These are phyloP conservation scores for Bungarus multicinctus DNA, from an alignment of 2,113 vertebrate species.

Conservation along the genomic window DNA sequence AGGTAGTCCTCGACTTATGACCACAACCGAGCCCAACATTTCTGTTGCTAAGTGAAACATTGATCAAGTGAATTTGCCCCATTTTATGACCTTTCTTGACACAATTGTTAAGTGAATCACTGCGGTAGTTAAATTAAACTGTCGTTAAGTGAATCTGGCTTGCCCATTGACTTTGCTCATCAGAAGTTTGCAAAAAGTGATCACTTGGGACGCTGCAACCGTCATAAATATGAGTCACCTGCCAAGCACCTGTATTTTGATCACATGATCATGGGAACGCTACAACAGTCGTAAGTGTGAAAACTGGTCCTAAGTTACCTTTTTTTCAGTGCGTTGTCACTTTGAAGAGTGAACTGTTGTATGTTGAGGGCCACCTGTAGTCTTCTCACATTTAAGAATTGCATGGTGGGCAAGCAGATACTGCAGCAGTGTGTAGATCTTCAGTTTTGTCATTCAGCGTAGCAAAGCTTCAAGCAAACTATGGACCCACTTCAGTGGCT, in stretches of 20 bases:
- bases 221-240: neutral
- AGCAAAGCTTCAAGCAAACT: neutral
- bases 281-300: neutral
- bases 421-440: neutral
- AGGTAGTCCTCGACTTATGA: neutral
- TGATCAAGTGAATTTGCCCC: neutral
- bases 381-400: neutral
- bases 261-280: neutral
- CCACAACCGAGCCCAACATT: neutral
- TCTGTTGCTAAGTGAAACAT: neutral
- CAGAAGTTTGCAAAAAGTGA: neutral
- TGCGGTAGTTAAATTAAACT: neutral
- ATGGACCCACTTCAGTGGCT: neutral
- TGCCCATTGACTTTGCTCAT: neutral
- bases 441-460: neutral
- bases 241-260: neutral
- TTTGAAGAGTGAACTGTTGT: neutral
- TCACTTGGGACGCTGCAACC: neutral
- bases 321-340: neutral
- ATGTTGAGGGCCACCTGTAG: neutral
- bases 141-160: neutral
- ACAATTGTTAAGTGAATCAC: neutral
- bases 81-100: neutral
- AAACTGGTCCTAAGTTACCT: neutral
- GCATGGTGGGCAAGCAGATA: neutral